Conservation (phyloP, 1,140 invertebrate species). For the Bombus ignitus region DNA sequence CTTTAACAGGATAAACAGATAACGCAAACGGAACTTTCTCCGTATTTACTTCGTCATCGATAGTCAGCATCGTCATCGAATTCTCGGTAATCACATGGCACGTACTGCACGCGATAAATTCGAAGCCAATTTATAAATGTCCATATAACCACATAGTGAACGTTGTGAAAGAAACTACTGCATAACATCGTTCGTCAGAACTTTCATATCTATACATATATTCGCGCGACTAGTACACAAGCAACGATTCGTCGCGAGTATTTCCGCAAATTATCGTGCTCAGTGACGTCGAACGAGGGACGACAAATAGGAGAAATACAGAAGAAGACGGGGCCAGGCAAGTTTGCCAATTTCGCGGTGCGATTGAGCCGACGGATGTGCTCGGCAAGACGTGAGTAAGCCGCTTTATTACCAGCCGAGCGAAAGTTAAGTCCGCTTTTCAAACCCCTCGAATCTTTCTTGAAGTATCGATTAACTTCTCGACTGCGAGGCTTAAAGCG, state of each 20-base stretch:
- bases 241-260: no score
- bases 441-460: constrained; percentile 49
- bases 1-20: no score
- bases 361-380: constrained; percentile 49
- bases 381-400: constrained; percentile 56
- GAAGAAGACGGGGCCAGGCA: not conserved
- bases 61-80: no score
- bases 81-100: not conserved
- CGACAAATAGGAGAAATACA: constrained; percentile 36
- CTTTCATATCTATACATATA: not conserved
- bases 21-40: not conserved
- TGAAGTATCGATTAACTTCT: constrained; percentile 54
- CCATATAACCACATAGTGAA: no score
- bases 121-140: no score
- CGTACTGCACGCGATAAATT: not conserved
- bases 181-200: not conserved
- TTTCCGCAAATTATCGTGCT: constrained; percentile 10
- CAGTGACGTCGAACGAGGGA: not conserved
- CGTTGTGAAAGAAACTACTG: not conserved
- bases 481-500: constrained; percentile 13
- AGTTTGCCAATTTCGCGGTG: constrained; percentile 59
- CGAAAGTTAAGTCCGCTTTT: constrained; percentile 57
- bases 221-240: not conserved
- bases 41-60: not conserved
- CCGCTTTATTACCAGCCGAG: constrained; percentile 60